Evolutionary conservation across 2,797 vertebrate genomes (phyloP).

Genomic region (Halcyon chelicuti): DNA sequence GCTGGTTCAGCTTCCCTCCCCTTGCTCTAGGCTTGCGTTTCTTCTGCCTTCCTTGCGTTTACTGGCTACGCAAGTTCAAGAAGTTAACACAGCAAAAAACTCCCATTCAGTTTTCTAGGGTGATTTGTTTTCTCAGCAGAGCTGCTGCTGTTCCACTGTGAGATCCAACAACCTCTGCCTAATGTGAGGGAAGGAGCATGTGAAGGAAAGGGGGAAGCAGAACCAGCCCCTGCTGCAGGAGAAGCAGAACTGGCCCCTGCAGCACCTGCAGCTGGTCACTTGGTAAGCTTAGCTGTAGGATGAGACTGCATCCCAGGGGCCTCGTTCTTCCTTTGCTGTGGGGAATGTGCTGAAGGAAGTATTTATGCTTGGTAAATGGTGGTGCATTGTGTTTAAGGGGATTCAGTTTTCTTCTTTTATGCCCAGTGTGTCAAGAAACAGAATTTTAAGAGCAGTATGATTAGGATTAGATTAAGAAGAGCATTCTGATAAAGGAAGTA

Average conservation of each 20-base stretch:
- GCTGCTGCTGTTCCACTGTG: not conserved
- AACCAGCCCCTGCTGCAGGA: rapidly evolving
- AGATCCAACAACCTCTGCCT: not conserved
- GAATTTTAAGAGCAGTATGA: not conserved
- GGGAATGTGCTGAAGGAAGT: rapidly evolving
- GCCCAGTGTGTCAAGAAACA: not conserved
- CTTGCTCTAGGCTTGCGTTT: not conserved
- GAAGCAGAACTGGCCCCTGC: rapidly evolving
- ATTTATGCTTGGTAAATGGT: not conserved
- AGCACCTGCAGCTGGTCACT: rapidly evolving
- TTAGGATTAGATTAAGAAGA: not conserved
- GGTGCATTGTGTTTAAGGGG: rapidly evolving
- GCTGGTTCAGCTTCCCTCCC: not conserved
- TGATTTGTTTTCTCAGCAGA: not conserved
- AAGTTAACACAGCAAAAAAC: not conserved
- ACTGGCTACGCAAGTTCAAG: not conserved
- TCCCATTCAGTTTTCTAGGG: not conserved
- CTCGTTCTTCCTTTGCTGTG: rapidly evolving
- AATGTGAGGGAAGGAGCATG: not conserved
- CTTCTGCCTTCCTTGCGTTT: not conserved
- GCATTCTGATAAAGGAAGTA: not conserved
- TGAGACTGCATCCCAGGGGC: not conserved
- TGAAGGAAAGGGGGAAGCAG: not conserved
- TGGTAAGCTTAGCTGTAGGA: not conserved
- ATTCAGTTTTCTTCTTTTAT: not conserved